Evolutionary conservation across 1,140 invertebrate species (phyloP).

Genomic region (Bicyclus anynana): DNA sequence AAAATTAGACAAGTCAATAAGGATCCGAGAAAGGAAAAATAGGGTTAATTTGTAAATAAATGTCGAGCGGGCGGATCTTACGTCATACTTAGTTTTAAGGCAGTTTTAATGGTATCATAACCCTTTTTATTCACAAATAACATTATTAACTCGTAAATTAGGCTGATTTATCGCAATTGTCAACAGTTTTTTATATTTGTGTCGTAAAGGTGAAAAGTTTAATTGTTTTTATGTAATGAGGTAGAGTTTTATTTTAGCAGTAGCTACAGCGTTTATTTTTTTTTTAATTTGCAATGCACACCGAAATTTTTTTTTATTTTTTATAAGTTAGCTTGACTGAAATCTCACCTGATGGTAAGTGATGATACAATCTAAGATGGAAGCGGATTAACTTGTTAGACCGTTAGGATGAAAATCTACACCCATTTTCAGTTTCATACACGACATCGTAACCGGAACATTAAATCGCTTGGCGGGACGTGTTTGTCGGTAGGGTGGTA

Average conservation of each 20-base stretch:
- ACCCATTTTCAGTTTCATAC: too few relatives aligned
- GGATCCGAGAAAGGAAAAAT: not conserved
- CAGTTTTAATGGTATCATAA: constrained; percentile 6
- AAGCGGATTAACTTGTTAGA: too few relatives aligned
- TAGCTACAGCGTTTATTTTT: too few relatives aligned
- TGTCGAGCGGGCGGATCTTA: constrained; percentile 4
- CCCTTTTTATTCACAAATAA: constrained; percentile 35
- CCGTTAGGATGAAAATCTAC: too few relatives aligned
- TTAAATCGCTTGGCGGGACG: too few relatives aligned
- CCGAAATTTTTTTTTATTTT: too few relatives aligned
- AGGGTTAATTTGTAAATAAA: not conserved
- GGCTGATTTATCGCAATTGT: constrained; percentile 24
- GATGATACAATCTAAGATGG: too few relatives aligned
- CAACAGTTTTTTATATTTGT: constrained; percentile 20
- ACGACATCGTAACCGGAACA: too few relatives aligned
- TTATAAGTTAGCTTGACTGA: too few relatives aligned
- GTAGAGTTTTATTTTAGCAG: not conserved
- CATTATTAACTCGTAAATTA: constrained; percentile 42
- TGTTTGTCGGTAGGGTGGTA: too few relatives aligned
- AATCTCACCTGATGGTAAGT: too few relatives aligned
- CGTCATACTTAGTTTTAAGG: constrained; percentile 18
- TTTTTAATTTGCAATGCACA: too few relatives aligned
- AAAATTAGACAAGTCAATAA: not conserved
- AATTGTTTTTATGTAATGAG: constrained; percentile 2
- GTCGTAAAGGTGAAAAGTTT: constrained; percentile 25